phyloP scores from a whole-genome alignment of 1,140 invertebrate genomes.

The Psix sp. region DNA sequence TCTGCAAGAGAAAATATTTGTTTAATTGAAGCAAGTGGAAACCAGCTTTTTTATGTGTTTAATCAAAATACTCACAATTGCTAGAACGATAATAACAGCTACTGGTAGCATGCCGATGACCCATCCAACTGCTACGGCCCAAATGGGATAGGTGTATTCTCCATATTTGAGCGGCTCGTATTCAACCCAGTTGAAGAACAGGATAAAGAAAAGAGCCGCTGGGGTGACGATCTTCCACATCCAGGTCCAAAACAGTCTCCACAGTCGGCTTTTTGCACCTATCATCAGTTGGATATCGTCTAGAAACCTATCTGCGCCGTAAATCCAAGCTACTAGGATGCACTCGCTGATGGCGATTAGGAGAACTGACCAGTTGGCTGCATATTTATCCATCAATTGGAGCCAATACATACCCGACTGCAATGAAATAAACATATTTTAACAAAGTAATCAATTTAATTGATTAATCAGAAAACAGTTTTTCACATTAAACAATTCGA shows the following conservation, averaged over 20 bases:
- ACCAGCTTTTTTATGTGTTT: too few species aligned
- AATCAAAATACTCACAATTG: constrained; percentile 78
- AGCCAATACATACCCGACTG: constrained; percentile 90
- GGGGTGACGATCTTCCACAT: constrained; percentile 90
- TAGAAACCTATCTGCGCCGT: constrained; percentile 88
- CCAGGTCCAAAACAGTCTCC: constrained; percentile 87
- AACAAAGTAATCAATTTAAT: constrained; percentile 9
- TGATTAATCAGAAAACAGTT: constrained; percentile 11
- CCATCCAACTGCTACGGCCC: constrained; percentile 89
- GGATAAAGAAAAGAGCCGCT: constrained; percentile 85
- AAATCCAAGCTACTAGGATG: constrained; percentile 88
- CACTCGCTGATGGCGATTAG: constrained; percentile 89
- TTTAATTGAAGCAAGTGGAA: too few species aligned
- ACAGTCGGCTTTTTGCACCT: constrained; percentile 82
- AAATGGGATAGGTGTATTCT: constrained; percentile 84
- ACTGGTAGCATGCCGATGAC: constrained; percentile 84
- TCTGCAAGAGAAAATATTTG: constrained; percentile 42
- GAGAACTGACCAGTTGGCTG: constrained; percentile 90
- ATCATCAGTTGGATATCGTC: constrained; percentile 89
- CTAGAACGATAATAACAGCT: constrained; percentile 82
- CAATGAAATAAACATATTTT: too few species aligned
- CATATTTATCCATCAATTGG: constrained; percentile 91
- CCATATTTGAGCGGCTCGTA: constrained; percentile 87
- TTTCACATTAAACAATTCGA: too few species aligned
- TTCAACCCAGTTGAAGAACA: constrained; percentile 90